Evolutionary conservation across 2,797 vertebrate species (phyloP).

Genomic region (Etheostoma perlongum): DNA sequence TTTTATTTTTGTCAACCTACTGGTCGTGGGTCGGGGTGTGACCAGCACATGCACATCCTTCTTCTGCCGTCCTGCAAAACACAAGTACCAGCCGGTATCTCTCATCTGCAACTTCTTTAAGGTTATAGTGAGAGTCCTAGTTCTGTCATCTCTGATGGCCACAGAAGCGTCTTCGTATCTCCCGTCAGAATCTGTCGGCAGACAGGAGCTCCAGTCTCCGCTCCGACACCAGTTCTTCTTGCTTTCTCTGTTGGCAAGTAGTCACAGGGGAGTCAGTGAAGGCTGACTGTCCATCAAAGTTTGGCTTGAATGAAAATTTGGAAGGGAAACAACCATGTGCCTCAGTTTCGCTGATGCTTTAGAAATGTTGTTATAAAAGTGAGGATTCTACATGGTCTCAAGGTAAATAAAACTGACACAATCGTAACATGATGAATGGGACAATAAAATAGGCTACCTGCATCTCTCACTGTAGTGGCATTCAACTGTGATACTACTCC

Average conservation of each 20-base stretch:
- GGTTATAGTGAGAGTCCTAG: slow-evolving; percentile 72
- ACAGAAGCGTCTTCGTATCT: slow-evolving; percentile 69
- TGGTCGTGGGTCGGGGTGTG: slow-evolving; percentile 49
- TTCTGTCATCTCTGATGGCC: slow-evolving; percentile 79
- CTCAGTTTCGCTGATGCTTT: slow-evolving; percentile 1
- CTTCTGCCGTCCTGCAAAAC: slow-evolving; percentile 68
- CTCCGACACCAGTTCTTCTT: slow-evolving; percentile 85
- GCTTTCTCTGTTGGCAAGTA: slow-evolving; percentile 71
- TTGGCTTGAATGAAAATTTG: slow-evolving; percentile 14
- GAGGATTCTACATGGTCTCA: not conserved
- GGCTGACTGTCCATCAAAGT: slow-evolving; percentile 24
- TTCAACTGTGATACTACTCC: slow-evolving; percentile 63
- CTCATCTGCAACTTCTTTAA: slow-evolving; percentile 71
- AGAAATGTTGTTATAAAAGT: not conserved
- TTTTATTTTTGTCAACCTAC: slow-evolving; percentile 60
- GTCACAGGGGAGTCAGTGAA: slow-evolving; percentile 48
- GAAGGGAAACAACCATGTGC: slow-evolving; percentile 8
- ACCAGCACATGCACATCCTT: slow-evolving; percentile 68
- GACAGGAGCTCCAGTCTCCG: slow-evolving; percentile 77
- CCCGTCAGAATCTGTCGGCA: slow-evolving; percentile 63
- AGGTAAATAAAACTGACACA: slow-evolving; percentile 12
- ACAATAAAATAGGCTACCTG: slow-evolving; percentile 63
- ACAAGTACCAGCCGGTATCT: slow-evolving; percentile 83
- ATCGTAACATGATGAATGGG: not conserved
- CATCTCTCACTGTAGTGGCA: slow-evolving; percentile 74